Evolutionary conservation across 2,888 invertebrate species (phyloP).

Genomic region (Disparrhopalites patrizii): DNA sequence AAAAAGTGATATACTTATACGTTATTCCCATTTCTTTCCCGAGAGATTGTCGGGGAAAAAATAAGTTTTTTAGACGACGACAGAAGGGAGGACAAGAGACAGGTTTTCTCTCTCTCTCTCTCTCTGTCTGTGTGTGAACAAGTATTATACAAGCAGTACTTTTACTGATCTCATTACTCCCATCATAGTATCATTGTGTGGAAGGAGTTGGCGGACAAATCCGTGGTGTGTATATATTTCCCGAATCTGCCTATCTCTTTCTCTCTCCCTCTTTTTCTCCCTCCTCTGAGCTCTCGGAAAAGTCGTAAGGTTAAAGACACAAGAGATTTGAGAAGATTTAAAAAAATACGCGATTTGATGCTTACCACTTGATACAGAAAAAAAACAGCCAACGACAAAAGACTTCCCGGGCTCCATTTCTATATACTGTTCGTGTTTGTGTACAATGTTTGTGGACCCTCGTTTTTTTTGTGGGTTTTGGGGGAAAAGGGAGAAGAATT

Average conservation of each 20-base stretch:
- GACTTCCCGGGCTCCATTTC: too few relatives aligned
- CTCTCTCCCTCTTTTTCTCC: not conserved
- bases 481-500: not conserved
- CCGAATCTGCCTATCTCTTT: not conserved
- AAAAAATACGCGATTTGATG: not conserved
- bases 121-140: not conserved
- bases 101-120: not conserved
- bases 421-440: too few relatives aligned
- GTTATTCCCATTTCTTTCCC: not conserved
- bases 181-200: too few relatives aligned
- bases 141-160: too few relatives aligned
- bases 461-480: not conserved
- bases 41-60: not conserved
- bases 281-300: not conserved
- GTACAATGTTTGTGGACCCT: too few relatives aligned
- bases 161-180: too few relatives aligned
- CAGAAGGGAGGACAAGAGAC: not conserved
- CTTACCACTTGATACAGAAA: too few relatives aligned
- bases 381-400: too few relatives aligned
- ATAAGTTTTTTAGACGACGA: not conserved
- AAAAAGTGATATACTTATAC: too few relatives aligned
- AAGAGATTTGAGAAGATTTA: slow-evolving; percentile 1
- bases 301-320: slow-evolving; percentile 8
- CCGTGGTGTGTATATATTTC: too few relatives aligned
- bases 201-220: too few relatives aligned